Base-by-base conservation (phyloP, 37 sponge, comb jelly and placozoan genomes). In the Oscarella lobularis region DNA sequence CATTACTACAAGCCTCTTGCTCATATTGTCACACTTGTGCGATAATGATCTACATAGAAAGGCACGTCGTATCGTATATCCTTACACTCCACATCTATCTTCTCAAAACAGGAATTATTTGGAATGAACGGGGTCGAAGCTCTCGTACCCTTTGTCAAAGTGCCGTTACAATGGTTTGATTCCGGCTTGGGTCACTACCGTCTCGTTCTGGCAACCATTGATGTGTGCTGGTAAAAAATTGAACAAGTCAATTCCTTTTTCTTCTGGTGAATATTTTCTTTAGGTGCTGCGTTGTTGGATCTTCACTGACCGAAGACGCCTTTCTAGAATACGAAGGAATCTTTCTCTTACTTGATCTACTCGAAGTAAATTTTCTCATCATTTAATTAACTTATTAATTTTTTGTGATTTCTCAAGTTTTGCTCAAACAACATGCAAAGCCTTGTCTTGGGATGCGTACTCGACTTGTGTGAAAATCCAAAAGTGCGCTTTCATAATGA, bases 151-250 rank as follows among this genome's bases (percentile, higher is more conserved):
- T 98, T 84, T 60, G 78, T 98, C 41, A 81, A 80, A 67, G 76
- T 82, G 37, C 88, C 87, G 40, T 78, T 73, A 32, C 71, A 70
- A 14, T 77, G 83, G 72, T 82, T 93, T 39, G 33, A 66, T 5
- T 80, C 85, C 79, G 99, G 99, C 29, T 67, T 90, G 73, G 95
- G 95, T 2, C 87, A 90, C 74, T 89, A 88, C 67, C 78, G 88
- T 38, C 87, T 98, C 29, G 77, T 98, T 31, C 81, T 93, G 2
- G 74, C 89, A 38, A 87, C 89, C 5, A 74, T 84, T 33, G 91
- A 93, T 76, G 87, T 87, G 66, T 79, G 86, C 1, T 98, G 99
- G 99, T n/a, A n/a, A n/a, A n/a, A n/a, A n/a, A n/a, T n/a, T n/a
- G n/a, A n/a, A n/a, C n/a, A n/a, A n/a, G n/a, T n/a, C n/a, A n/a